Percentiles rank a stretch among this genome's conserved stretches.
Evolutionary conservation across 1,140 invertebrate genomes (phyloP).

Genomic region (Rhyacophila brunnea): DNA sequence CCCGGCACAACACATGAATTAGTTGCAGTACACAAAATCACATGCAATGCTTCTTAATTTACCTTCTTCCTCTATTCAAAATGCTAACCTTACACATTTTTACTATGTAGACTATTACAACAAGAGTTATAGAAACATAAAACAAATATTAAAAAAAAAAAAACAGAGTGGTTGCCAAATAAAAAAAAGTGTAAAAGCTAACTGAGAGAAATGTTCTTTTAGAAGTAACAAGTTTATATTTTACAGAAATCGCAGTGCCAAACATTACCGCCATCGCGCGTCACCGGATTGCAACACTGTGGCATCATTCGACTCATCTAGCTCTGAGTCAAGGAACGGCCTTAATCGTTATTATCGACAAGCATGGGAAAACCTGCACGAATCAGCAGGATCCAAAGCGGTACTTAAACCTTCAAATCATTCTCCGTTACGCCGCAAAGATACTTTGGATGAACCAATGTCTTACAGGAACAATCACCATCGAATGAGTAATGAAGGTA

Average conservation of each 20-base stretch:
- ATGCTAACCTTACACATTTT: neutral
- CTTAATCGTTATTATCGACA: conserved; percentile 83
- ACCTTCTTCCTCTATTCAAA: neutral
- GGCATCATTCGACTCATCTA: conserved; percentile 81
- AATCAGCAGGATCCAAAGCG: conserved; percentile 67
- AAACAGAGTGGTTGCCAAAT: neutral
- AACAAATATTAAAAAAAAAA: neutral
- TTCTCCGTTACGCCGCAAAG: conserved; percentile 63
- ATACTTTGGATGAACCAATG: conserved; percentile 59
- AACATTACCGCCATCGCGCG: conserved; percentile 81
- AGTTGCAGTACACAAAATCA: conserved; percentile 7
- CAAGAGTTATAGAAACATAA: no score
- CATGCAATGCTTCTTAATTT: conserved; percentile 3
- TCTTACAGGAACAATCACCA: conserved; percentile 39
- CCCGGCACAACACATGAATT: conserved; percentile 14
- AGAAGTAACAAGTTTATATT: conserved; percentile 2
- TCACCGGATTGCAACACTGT: conserved; percentile 87
- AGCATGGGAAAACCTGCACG: conserved; percentile 89
- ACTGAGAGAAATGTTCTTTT: neutral
- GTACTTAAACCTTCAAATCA: conserved; percentile 51
- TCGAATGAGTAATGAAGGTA: conserved; percentile 53
- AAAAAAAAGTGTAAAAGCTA: neutral
- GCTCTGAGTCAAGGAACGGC: conserved; percentile 77
- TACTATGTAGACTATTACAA: no score
- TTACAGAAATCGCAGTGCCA: conserved; percentile 71